A percentile compares a stretch with the other conserved stretches of the same genome.
Evolutionary conservation across 2,113 vertebrate genomes (phyloP).

Genomic region (Hippocampus mohnikei): DNA sequence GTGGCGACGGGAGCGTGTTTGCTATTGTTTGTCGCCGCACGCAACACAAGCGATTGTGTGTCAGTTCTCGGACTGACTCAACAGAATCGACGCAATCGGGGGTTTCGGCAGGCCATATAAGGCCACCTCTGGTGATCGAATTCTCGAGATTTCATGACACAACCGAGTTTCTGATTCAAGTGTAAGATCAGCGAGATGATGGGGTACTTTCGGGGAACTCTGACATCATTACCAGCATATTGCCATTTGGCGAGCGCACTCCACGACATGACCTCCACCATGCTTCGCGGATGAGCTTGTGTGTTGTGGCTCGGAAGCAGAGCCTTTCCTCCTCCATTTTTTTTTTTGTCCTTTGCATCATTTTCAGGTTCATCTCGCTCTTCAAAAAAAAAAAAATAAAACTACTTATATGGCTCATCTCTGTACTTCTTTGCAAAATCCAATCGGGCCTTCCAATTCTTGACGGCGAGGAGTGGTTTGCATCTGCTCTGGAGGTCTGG

Average conservation of each 20-base stretch:
- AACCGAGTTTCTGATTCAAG: not conserved
- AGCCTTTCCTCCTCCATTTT: too few relatives aligned
- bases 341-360: too few relatives aligned
- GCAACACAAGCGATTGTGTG: constrained; percentile 46
- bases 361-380: too few relatives aligned
- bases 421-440: too few relatives aligned
- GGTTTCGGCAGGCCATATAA: not conserved
- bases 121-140: not conserved
- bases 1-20: constrained; percentile 61
- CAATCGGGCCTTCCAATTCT: too few relatives aligned
- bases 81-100: constrained; percentile 16
- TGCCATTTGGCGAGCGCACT: not conserved
- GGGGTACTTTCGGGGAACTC: constrained; percentile 11
- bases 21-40: constrained; percentile 54
- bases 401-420: too few relatives aligned
- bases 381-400: too few relatives aligned
- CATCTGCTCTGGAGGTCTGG: too few relatives aligned
- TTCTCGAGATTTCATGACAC: constrained; percentile 1
- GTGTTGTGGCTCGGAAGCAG: too few relatives aligned
- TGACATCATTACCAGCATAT: not conserved
- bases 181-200: not conserved
- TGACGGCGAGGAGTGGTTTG: too few relatives aligned
- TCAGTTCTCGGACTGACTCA: constrained; percentile 50
- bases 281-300: too few relatives aligned
- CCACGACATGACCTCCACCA: too few relatives aligned